phyloP scores from a whole-genome alignment of 2,113 vertebrate genomes.

The Ornithorhynchus anatinus region DNA sequence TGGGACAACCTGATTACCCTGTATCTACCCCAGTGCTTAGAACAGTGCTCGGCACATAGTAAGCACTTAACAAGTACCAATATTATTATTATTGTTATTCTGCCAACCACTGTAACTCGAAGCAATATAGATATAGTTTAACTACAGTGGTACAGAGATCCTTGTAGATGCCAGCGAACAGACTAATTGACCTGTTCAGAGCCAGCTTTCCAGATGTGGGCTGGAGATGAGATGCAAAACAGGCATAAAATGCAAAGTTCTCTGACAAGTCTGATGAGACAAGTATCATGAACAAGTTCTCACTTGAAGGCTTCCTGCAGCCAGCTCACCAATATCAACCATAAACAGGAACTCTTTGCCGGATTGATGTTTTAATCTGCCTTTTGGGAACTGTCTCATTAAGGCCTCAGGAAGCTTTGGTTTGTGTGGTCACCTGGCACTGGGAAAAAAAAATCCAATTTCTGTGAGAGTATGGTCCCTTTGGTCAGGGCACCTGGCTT shows the following conservation, averaged over 20 bases:
- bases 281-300: not conserved
- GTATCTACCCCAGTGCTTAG: no score
- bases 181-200: conserved; percentile 32
- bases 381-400: no score
- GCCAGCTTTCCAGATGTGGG: conserved; percentile 11
- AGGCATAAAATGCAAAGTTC: conserved; percentile 20
- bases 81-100: no score
- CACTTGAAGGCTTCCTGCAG: not conserved
- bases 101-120: conserved; percentile 4
- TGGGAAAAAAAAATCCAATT: no score
- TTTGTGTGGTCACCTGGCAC: no score
- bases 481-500: no score
- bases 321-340: not conserved
- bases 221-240: conserved; percentile 17
- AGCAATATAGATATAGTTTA: not conserved
- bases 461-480: no score
- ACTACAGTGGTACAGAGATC: not conserved
- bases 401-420: no score
- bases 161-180: conserved; percentile 1
- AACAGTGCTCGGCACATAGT: no score
- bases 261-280: not conserved
- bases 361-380: no score
- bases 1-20: no score
- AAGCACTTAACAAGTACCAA: no score
- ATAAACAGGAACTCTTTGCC: not conserved